Conservation (phyloP, 2,797 vertebrate genomes). For the Chelon labrosus region DNA sequence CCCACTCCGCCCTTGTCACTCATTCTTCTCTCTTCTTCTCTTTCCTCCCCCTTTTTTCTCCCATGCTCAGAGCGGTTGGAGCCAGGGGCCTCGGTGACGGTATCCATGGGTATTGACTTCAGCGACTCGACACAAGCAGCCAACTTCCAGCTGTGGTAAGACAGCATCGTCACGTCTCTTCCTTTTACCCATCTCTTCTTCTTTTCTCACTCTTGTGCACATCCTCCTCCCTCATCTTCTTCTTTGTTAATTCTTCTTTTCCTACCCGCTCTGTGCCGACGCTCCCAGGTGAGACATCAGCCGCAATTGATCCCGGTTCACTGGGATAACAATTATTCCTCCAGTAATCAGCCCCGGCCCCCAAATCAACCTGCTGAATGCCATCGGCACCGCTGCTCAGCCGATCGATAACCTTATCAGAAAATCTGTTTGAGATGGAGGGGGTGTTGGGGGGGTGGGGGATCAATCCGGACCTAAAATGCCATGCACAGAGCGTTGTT, state of each 20-base stretch:
- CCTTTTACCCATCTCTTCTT: not conserved
- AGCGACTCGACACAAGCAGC: slow-evolving; percentile 96
- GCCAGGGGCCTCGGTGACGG: slow-evolving; percentile 89
- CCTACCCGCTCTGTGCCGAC: slow-evolving; percentile 47
- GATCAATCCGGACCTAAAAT: slow-evolving; percentile 89
- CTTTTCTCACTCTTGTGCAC: slow-evolving; percentile 2
- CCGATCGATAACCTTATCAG: slow-evolving; percentile 94
- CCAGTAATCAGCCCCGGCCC: slow-evolving; percentile 92
- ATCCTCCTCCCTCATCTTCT: slow-evolving; percentile 19
- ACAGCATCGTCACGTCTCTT: slow-evolving; percentile 35
- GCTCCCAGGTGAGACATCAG: slow-evolving; percentile 84
- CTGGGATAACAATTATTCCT: slow-evolving; percentile 97
- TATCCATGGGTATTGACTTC: slow-evolving; percentile 96
- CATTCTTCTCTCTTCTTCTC: slow-evolving; percentile 47
- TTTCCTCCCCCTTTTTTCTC: slow-evolving; percentile 26
- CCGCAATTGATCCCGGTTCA: slow-evolving; percentile 93
- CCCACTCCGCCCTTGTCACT: slow-evolving; percentile 71
- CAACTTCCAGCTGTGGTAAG: slow-evolving; percentile 97
- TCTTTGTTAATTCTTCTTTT: slow-evolving; percentile 51
- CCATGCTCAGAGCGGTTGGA: slow-evolving; percentile 88
- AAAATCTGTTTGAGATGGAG: slow-evolving; percentile 87
- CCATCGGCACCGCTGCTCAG: slow-evolving; percentile 87
- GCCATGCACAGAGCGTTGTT: slow-evolving; percentile 88
- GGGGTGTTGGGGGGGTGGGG: slow-evolving; percentile 69
- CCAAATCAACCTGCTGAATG: slow-evolving; percentile 90